These are phyloP conservation scores for Nerophis lumbriciformis DNA, from an alignment of 2,113 vertebrate genomes.

Conservation along the genomic window DNA sequence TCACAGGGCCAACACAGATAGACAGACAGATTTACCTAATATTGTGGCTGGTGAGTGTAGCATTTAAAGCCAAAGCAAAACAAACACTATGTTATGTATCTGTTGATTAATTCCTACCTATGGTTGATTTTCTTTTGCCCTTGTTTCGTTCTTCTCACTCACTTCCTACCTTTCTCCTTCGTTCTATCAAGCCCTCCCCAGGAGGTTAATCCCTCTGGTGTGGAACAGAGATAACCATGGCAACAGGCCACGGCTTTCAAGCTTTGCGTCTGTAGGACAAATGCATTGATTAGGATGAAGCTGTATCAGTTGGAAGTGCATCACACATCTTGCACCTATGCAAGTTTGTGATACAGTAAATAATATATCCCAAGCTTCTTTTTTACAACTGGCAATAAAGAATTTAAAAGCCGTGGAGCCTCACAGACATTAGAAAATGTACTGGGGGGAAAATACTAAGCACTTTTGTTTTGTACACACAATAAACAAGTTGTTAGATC, in stretches of 20 bases:
- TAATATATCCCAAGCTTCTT: no score
- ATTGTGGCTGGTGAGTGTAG: background rate
- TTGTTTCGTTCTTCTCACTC: constrained; percentile 20
- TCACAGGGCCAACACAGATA: no score
- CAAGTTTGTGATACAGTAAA: background rate
- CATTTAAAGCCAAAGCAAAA: background rate
- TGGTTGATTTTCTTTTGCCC: constrained; percentile 22
- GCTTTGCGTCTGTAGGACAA: constrained; percentile 49
- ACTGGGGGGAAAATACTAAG: background rate
- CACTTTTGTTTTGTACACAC: constrained; percentile 5
- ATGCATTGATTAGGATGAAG: constrained; percentile 63
- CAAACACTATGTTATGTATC: background rate
- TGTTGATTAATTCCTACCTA: background rate
- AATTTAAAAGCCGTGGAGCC: no score
- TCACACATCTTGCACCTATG: constrained; percentile 23
- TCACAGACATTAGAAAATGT: background rate
- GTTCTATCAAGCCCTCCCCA: constrained; percentile 32
- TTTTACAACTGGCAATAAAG: no score
- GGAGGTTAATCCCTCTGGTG: constrained; percentile 62
- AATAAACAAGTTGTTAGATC: background rate
- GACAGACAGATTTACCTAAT: no score
- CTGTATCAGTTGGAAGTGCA: constrained; percentile 38
- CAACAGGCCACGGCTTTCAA: constrained; percentile 57
- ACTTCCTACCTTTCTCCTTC: constrained; percentile 8
- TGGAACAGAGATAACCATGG: constrained; percentile 67